Evolutionary conservation across 2,888 invertebrate species (phyloP).

Genomic region (Cheilosia impressa): DNA sequence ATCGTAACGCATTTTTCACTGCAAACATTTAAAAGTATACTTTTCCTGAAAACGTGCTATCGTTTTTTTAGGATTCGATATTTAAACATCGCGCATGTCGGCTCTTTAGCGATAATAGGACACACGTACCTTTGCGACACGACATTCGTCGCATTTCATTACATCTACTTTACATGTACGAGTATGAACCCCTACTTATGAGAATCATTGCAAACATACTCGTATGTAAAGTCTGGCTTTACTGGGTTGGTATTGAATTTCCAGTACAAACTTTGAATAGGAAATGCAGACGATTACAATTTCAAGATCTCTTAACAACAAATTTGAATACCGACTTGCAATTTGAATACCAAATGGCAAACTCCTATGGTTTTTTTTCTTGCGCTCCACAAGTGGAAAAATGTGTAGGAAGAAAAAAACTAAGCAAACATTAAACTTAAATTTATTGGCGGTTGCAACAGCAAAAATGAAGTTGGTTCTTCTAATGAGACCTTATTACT

Average conservation of each 20-base stretch:
- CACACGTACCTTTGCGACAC: conserved; percentile 23
- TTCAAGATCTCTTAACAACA: not conserved
- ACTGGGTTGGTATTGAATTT: not conserved
- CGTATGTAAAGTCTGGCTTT: not conserved
- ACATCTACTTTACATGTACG: not conserved
- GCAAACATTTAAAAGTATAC: too few relatives aligned
- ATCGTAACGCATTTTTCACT: too few relatives aligned
- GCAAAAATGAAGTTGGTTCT: conserved; percentile 46
- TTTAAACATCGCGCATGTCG: not conserved
- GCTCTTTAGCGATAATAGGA: conserved; percentile 33
- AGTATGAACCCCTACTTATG: not conserved
- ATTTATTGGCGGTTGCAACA: conserved; percentile 27
- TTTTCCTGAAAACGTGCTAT: too few relatives aligned
- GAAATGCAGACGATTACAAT: conserved; percentile 10
- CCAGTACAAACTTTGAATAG: not conserved
- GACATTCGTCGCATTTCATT: conserved; percentile 19
- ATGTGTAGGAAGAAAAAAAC: not conserved
- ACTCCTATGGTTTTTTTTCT: not conserved
- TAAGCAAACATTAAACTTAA: conserved; percentile 22
- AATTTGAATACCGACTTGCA: conserved; percentile 3
- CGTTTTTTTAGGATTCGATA: too few relatives aligned
- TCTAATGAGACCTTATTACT: conserved; percentile 44
- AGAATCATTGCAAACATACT: not conserved
- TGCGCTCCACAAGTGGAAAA: not conserved
- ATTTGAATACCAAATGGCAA: conserved; percentile 39